phyloP scores from a whole-genome alignment of 2,113 vertebrate species.

The Mus musculus region GRCm39 chr4:37032501-37033000 shows the following conservation, averaged over 20 bases:
- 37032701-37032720: background rate
- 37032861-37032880: background rate
- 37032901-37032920: background rate
- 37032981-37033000: background rate
- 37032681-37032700: background rate
- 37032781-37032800: background rate
- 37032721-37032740: background rate
- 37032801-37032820: background rate
- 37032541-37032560: no score
- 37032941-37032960: background rate
- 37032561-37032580: background rate
- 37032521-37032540: background rate
- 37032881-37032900: background rate
- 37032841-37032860: background rate
- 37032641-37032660: no score
- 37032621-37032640: no score
- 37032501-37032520: background rate
- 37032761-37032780: background rate
- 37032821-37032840: background rate
- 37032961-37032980: no score
- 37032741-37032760: background rate
- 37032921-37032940: no score
- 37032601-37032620: background rate
- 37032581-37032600: no score
- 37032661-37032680: no score